Base-by-base conservation (phyloP, 1,140 invertebrate genomes). In the Pachypeltis micranthus region DNA sequence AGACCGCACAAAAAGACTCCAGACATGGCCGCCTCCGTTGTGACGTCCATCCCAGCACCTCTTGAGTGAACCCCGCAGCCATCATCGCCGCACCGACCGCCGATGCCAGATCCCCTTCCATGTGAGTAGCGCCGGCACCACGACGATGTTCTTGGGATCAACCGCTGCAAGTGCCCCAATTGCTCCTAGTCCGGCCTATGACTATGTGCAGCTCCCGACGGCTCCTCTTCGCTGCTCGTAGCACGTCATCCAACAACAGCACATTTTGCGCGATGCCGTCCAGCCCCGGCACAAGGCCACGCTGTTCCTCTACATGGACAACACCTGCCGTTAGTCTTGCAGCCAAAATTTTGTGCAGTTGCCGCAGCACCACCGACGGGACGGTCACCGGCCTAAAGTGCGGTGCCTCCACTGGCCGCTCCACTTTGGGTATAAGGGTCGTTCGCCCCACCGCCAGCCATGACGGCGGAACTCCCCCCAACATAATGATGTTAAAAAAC, bases 131-230 rank as follows among this genome's bases (percentile, higher is more conserved):
- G n/a, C n/a, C n/a, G n/a, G n/a, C n/a, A n/a, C n/a, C n/a, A n/a
- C n/a, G n/a, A n/a, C n/a, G n/a, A n/a, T n/a, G n/a, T n/a, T n/a
- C n/a, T n/a, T n/a, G n/a, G n/a, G n/a, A n/a, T n/a, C n/a, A n/a
- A n/a, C n/a, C n/a, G n/a, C n/a, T n/a, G n/a, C n/a, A n/a, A n/a
- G n/a, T n/a, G n/a, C n/a, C n/a, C n/a, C n/a, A n/a, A n/a, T n/a
- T n/a, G n/a, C n/a, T n/a, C n/a, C n/a, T n/a, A n/a, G n/a, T n/a
- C n/a, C n/a, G n/a, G n/a, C n/a, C 23, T 14, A 65, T 67, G 29
- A 67, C 67, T 28, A 28, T 29, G 27, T 57, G 55, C 7, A 57
- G 2, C 25, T 57, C 55, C 10, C 55, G 23, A 14, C 2, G 12
- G 2, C 10, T 25, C 2, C 2, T 21, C 12, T 28, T 3, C 2